A percentile compares a stretch with the other conserved stretches of the same genome.
Conservation (phyloP, 2,888 invertebrate species). For the Cephus rjabovi region DNA sequence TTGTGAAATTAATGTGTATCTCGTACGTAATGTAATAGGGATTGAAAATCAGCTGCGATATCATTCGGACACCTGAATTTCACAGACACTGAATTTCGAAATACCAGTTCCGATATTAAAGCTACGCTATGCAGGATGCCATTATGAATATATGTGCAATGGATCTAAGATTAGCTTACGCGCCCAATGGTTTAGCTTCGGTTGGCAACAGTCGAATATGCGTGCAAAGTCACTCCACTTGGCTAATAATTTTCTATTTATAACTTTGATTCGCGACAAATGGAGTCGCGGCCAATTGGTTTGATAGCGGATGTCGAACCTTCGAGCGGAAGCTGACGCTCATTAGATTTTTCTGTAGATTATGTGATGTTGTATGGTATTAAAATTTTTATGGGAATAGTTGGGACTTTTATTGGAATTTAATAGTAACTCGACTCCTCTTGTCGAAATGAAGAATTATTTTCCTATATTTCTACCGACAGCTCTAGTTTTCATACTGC, state of each 20-base stretch:
- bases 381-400: neutral
- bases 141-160: neutral
- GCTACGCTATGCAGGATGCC: neutral
- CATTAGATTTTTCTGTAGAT: neutral
- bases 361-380: neutral
- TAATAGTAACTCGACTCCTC: neutral
- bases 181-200: constrained; percentile 31
- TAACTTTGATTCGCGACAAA: constrained; percentile 11
- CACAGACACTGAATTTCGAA: neutral
- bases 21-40: neutral
- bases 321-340: neutral
- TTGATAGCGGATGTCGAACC: neutral
- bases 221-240: constrained; percentile 31
- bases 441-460: neutral
- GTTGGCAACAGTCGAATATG: constrained; percentile 37
- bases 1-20: neutral
- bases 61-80: neutral
- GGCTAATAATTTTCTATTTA: constrained; percentile 32
- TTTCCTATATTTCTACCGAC: neutral
- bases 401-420: neutral
- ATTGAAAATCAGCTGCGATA: neutral
- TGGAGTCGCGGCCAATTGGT: neutral
- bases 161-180: constrained; percentile 48
- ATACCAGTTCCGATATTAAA: neutral
- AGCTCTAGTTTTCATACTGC: neutral